Conservation (phyloP, 2,113 vertebrate genomes). For the Rhinichthys klamathensis region DNA sequence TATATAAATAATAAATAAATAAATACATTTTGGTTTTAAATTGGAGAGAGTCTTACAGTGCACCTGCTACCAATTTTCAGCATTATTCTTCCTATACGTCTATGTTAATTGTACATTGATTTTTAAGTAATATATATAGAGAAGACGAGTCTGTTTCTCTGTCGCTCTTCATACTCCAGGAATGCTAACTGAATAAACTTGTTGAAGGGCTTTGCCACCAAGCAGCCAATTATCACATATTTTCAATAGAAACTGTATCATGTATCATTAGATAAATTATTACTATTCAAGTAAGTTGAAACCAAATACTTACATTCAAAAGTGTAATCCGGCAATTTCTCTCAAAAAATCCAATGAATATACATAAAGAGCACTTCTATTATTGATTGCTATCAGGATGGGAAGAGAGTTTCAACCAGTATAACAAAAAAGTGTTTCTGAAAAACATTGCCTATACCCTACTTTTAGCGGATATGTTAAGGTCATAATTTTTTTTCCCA, state of each 20-base stretch:
- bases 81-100: neutral
- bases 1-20: no score
- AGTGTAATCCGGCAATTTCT: no score
- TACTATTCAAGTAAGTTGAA: no score
- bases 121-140: neutral
- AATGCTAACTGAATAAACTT: neutral
- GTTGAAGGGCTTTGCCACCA: neutral
- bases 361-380: no score
- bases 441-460: no score
- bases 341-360: no score
- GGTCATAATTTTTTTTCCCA: neutral
- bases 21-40: no score
- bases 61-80: neutral
- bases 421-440: no score
- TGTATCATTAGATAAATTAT: no score
- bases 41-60: neutral
- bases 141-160: neutral
- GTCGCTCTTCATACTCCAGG: neutral
- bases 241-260: neutral
- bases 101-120: neutral
- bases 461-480: neutral
- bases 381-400: no score
- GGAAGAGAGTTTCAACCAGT: no score
- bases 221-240: slow-evolving; percentile 2
- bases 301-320: no score